Percentiles rank a stretch among this genome's conserved stretches.
Evolutionary conservation across 1,140 invertebrate genomes (phyloP).

Genomic region (Dreissena rostriformis): DNA sequence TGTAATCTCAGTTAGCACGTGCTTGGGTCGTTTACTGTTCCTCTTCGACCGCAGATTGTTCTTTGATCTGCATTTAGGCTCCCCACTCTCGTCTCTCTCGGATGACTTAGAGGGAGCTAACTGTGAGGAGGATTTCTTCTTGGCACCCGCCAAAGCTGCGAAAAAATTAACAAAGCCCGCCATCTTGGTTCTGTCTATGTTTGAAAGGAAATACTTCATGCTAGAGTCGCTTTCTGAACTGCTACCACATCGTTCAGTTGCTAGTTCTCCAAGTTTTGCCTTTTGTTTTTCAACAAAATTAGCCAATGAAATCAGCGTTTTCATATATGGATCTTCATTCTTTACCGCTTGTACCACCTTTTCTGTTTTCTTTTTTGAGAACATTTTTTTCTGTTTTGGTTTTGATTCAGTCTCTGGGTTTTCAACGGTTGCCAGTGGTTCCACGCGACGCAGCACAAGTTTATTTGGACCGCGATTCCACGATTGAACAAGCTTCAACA

Average conservation of each 20-base stretch:
- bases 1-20: neutral
- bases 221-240: slow-evolving; percentile 43
- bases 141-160: slow-evolving; percentile 28
- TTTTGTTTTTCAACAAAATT: slow-evolving; percentile 13
- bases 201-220: slow-evolving; percentile 36
- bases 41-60: neutral
- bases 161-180: slow-evolving; percentile 34
- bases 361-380: neutral
- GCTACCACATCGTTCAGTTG: neutral
- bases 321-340: neutral
- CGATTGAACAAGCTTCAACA: slow-evolving; percentile 22
- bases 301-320: slow-evolving; percentile 18
- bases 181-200: slow-evolving; percentile 42
- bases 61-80: neutral
- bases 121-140: neutral
- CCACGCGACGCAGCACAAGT: slow-evolving; percentile 25
- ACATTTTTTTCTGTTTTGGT: slow-evolving; percentile 1
- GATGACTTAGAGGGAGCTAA: neutral
- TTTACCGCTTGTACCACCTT: neutral
- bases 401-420: neutral
- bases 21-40: neutral
- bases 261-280: neutral
- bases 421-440: slow-evolving; percentile 17
- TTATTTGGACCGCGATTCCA: slow-evolving; percentile 36
- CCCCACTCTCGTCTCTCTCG: neutral